phyloP scores from a whole-genome alignment of 2,113 vertebrate species.

The Heterotis niloticus region DNA sequence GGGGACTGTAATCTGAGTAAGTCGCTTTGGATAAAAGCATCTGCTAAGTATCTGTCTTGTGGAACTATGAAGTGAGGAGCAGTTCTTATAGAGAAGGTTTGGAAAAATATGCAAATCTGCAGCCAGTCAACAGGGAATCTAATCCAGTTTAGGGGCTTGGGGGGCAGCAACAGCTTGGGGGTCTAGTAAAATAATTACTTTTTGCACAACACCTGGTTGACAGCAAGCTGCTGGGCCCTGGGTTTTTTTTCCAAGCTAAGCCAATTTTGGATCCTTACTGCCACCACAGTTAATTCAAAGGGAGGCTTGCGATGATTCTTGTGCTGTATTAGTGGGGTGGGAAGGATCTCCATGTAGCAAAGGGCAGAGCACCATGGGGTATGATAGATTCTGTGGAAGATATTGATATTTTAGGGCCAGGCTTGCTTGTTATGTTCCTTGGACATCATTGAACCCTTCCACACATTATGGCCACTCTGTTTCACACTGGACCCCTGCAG shows the following conservation, averaged over 20 bases:
- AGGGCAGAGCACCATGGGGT: not conserved
- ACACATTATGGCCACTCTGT: no score
- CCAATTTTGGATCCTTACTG: not conserved
- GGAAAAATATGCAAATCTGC: not conserved
- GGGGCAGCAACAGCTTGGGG: not conserved
- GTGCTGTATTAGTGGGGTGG: not conserved
- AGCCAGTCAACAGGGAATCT: not conserved
- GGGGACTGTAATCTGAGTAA: not conserved
- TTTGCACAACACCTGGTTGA: not conserved
- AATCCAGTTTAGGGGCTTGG: conserved; percentile 13
- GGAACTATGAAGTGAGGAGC: not conserved
- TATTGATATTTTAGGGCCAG: not conserved
- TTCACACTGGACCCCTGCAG: no score
- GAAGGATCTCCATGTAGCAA: not conserved
- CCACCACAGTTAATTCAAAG: not conserved
- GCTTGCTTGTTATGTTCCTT: no score
- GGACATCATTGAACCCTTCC: no score
- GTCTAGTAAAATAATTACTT: conserved; percentile 5
- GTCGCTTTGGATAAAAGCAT: conserved; percentile 6
- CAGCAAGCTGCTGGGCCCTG: not conserved
- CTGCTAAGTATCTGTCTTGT: not conserved
- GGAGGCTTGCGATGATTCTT: not conserved
- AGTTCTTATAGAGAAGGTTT: not conserved
- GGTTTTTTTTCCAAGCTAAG: not conserved
- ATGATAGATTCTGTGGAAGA: not conserved